Evolutionary conservation across 92 coral and sea anemone genomes (phyloP).

Genomic region (Galaxea fascicularis): DNA sequence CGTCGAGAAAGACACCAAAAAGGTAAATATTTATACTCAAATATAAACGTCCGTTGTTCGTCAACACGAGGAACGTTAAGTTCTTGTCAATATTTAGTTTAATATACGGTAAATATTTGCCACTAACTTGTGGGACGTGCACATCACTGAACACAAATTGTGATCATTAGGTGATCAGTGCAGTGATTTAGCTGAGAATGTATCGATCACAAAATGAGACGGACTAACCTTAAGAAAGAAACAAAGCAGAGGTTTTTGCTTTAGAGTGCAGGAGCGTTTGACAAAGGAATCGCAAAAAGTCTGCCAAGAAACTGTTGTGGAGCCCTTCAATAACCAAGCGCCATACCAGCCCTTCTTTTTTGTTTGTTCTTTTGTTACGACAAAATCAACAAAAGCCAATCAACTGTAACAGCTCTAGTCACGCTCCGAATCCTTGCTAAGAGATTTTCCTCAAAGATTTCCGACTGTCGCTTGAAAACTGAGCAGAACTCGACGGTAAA

Average conservation of each 20-base stretch:
- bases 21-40: not conserved
- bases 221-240: slow-evolving; percentile 27
- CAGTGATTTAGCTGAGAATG: not conserved
- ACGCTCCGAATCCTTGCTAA: slow-evolving; percentile 12
- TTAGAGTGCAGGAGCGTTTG: not conserved
- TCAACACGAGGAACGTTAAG: not conserved
- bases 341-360: slow-evolving; percentile 9
- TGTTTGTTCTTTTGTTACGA: slow-evolving; percentile 47
- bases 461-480: not conserved
- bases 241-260: not conserved
- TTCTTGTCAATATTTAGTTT: not conserved
- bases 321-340: slow-evolving; percentile 17
- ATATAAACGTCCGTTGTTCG: not conserved
- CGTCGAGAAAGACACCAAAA: not conserved
- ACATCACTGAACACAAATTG: not conserved
- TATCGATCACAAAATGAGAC: not conserved
- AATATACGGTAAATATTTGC: slow-evolving; percentile 24
- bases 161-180: not conserved
- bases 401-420: slow-evolving; percentile 28
- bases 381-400: slow-evolving; percentile 40
- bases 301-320: not conserved
- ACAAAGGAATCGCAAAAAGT: not conserved
- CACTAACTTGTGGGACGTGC: not conserved
- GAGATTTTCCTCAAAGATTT: slow-evolving; percentile 15
- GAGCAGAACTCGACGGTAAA: slow-evolving; percentile 18